phyloP scores from a whole-genome alignment of 2,888 invertebrate species.

The Tipula lateralis region DNA sequence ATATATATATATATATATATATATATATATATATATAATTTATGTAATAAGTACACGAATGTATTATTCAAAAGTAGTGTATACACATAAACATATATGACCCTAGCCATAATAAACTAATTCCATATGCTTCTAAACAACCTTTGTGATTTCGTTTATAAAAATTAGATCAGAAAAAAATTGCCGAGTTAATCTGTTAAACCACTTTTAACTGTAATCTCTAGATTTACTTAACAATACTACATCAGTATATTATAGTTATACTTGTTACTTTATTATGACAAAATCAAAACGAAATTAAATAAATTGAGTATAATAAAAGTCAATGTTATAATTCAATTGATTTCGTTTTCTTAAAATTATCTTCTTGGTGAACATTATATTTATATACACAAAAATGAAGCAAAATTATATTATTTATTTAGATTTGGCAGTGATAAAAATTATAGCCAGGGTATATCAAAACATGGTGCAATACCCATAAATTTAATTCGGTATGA shows the following conservation, averaged over 20 bases:
- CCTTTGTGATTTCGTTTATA: background rate
- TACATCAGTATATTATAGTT: no score
- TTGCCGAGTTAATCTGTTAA: background rate
- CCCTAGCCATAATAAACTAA: background rate
- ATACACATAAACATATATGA: no score
- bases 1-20: no score
- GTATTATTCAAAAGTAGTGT: background rate
- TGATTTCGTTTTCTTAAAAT: background rate
- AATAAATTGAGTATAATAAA: background rate
- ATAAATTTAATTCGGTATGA: background rate
- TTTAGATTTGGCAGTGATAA: background rate
- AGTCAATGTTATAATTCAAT: background rate
- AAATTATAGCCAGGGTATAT: background rate
- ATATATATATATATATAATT: no score
- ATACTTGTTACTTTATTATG: background rate
- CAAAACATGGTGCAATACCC: background rate
- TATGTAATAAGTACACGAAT: background rate
- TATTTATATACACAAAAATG: no score
- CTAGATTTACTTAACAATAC: background rate
- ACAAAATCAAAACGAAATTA: background rate
- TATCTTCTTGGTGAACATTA: background rate
- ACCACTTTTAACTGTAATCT: background rate
- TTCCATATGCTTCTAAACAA: background rate
- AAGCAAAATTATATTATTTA: background rate
- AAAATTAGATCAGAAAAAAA: background rate